Evolutionary conservation across 2,888 invertebrate species (phyloP), one percentile per base, ranked within the genome.

Genomic region (Lasioglossum lativentre): DNA sequence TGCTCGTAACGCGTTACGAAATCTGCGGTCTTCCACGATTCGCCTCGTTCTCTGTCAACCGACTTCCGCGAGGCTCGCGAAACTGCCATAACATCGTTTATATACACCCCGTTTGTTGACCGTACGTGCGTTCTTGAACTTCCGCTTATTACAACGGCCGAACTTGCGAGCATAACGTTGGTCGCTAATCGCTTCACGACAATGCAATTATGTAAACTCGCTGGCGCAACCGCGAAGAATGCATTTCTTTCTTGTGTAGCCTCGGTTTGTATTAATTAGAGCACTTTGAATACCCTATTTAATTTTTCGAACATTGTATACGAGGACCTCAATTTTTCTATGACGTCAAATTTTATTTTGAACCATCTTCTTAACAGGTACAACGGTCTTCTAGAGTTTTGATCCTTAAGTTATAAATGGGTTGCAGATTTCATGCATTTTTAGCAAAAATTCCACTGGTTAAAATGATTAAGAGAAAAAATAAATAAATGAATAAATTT

Each of bases 101-200:
- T 23, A 63, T 59, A 59, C n/a, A n/a, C 56, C 70, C 73, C 47
- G 71, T 78, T 30, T 42, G 34, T 75, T 68, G 76, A 59, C 40
- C 47, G 82, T 75, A 73, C 71, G 59, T 23, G 68, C 83, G 78
- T 80, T 85, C 79, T 90, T 85, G 86, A 87, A 86, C 83, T 86
- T 88, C 82, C 82, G 85, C 68, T 85, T 86, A 72, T 83, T 75
- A 30, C 77, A 73, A 42, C 75, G 47, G 38, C 80, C 66, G 70
- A 83, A 82, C 80, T 78, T 56, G 76, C 63, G 77, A 72, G 76
- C 74, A 40, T 42, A 79, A 75, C 52, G 59, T 30, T 56, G 81
- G 63, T 76, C 66, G n/a, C 59, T 66, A 70, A 56, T 74, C 68
- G 63, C 34, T 52, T 12, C 40, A 19, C 45, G 40, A n/a, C 63